A percentile compares a stretch with the other conserved stretches of the same genome.
These are phyloP conservation scores for Ectropis crepuscularia DNA, from an alignment of 2,888 invertebrate genomes.

Conservation along the genomic window DNA sequence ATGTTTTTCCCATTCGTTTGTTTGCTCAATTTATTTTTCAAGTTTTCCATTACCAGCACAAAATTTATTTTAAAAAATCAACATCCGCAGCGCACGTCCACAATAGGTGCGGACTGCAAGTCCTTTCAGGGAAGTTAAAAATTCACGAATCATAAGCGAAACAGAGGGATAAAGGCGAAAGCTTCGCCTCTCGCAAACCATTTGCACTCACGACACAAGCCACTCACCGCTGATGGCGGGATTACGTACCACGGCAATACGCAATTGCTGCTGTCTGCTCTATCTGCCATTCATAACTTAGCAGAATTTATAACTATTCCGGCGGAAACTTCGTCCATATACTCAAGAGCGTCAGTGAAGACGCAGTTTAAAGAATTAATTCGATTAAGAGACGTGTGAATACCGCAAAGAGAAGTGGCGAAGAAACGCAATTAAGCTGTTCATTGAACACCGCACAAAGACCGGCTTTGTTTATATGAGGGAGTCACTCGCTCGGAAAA, in stretches of 20 bases:
- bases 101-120: constrained; percentile 54
- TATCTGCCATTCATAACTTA: constrained; percentile 31
- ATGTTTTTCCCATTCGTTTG: constrained; percentile 18
- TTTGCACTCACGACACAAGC: constrained; percentile 59
- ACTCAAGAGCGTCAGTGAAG: constrained; percentile 27
- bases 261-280: constrained; percentile 37
- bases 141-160: constrained; percentile 75
- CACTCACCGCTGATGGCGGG: constrained; percentile 49
- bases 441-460: constrained; percentile 74
- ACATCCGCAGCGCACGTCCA: constrained; percentile 37
- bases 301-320: constrained; percentile 31
- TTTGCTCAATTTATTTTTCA: constrained; percentile 29
- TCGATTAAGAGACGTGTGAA: constrained; percentile 65
- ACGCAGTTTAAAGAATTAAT: constrained; percentile 54
- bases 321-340: constrained; percentile 26
- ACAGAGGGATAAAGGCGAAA: constrained; percentile 57
- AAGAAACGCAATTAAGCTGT: constrained; percentile 79
- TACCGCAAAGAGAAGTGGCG: constrained; percentile 62
- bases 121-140: constrained; percentile 70
- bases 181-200: constrained; percentile 51
- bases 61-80: constrained; percentile 45
- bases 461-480: constrained; percentile 70
- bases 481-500: constrained; percentile 62
- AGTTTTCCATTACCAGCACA: constrained; percentile 40
- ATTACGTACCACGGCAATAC: constrained; percentile 48